Base-by-base conservation (phyloP, 2,113 vertebrate species). In the Alces alces region DNA sequence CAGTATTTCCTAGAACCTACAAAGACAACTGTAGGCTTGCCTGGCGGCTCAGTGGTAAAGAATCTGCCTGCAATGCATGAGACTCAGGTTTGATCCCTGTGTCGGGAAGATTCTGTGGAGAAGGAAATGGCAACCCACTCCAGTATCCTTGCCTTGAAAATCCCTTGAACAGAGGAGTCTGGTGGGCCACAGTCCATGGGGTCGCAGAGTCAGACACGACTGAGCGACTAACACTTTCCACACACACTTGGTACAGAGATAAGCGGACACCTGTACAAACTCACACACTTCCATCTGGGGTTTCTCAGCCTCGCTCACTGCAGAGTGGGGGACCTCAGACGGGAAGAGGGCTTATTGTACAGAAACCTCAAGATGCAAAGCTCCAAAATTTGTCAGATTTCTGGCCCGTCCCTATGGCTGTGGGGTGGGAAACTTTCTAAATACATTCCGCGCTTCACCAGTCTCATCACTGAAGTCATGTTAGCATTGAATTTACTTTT, bases 171-270 rank as follows among this genome's bases (percentile, higher is more conserved):
- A 66, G 16, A n/a, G 16, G 33, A 19, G 33, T 33, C 16, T n/a
- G 33, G 16, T 66, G 64, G 33, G 64, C 64, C 11, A 21, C 33
- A 2, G 17, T 21, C 17, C 64, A 66, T 21, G 17, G 64, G 33
- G 64, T 36, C 1, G 0, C 33, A 66, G 17, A 66, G 8, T 11
- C 33, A 66, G 64, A 36, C 2, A 2, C 17, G 19, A 36, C 64
- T 36, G 17, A 36, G 64, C 6, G 17, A 36, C 64, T 36, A 36
- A 66, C 64, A 66, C 8, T 36, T n/a, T 19, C 33, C n/a, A n/a
- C 30, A 64, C 30, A 64, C 61, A 66, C 7, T 66, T 66, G 19
- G 7, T 66, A n/a, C 61, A 66, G 64, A 66, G 17, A 66, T 19
- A 84, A 70, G 19, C 43, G 36, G 39, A 52, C 25, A 78, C 21